Evolutionary conservation across 2,797 vertebrate species (phyloP).

Genomic region (Danio aesculapii): DNA sequence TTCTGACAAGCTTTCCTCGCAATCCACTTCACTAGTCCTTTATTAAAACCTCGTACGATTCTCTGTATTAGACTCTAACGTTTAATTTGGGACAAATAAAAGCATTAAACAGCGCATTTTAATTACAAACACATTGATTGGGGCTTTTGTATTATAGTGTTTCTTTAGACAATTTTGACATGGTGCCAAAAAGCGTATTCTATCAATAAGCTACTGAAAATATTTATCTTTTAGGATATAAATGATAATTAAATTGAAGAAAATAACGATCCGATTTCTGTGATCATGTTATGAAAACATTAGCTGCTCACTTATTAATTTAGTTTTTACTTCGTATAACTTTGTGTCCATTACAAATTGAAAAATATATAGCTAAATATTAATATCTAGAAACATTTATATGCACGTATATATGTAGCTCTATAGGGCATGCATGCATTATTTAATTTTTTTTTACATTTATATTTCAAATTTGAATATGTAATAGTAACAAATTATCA

Average conservation of each 20-base stretch:
- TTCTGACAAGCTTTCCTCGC: slow-evolving; percentile 68
- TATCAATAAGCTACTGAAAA: too few species aligned
- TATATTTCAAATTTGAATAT: too few species aligned
- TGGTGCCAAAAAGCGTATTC: neutral
- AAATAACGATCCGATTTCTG: too few species aligned
- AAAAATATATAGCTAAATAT: too few species aligned
- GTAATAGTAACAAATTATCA: neutral
- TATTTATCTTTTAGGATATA: too few species aligned
- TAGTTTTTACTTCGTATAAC: neutral
- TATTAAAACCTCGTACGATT: neutral
- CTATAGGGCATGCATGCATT: too few species aligned
- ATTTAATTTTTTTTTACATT: too few species aligned
- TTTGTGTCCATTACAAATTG: neutral
- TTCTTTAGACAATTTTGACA: neutral
- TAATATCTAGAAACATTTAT: too few species aligned
- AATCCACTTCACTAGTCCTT: slow-evolving; percentile 47
- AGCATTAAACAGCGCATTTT: neutral
- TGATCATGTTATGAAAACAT: too few species aligned
- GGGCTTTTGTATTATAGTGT: neutral
- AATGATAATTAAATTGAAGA: too few species aligned
- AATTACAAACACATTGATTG: neutral
- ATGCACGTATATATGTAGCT: too few species aligned
- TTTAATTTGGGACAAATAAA: neutral
- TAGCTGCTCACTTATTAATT: too few species aligned
- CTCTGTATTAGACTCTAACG: neutral